phyloP scores from a whole-genome alignment of 2,113 vertebrate genomes.

The Chionomys nivalis region DNA sequence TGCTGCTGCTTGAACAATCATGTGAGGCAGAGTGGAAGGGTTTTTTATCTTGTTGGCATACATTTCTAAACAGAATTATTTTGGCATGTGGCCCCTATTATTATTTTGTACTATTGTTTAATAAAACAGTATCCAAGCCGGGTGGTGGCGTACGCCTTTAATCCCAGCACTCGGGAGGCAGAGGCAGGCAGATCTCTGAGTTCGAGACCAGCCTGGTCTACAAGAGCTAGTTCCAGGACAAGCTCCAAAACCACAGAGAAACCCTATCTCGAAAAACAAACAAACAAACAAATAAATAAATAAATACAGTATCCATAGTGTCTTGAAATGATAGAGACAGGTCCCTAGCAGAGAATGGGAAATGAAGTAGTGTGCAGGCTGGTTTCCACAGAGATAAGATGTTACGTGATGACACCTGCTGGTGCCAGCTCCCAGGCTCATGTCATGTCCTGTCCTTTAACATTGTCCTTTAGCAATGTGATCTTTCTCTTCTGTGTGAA shows the following conservation, averaged over 20 bases:
- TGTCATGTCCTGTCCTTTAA: neutral
- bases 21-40: neutral
- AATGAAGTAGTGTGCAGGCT: neutral
- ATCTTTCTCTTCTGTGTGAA: accelerated
- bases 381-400: neutral
- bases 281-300: too few relatives aligned
- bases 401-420: neutral
- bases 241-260: too few relatives aligned
- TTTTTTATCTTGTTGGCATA: neutral
- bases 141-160: too few relatives aligned
- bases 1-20: neutral
- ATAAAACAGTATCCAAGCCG: neutral
- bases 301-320: neutral
- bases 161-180: too few relatives aligned
- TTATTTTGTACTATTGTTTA: neutral
- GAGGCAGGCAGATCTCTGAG: too few relatives aligned
- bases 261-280: too few relatives aligned
- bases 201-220: too few relatives aligned
- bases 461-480: neutral
- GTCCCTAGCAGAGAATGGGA: too few relatives aligned
- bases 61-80: neutral
- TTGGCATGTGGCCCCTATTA: too few relatives aligned
- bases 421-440: neutral
- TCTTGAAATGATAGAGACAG: neutral
- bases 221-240: too few relatives aligned